Base-by-base conservation (phyloP, 1,140 invertebrate species). In the Arion vulgaris region DNA sequence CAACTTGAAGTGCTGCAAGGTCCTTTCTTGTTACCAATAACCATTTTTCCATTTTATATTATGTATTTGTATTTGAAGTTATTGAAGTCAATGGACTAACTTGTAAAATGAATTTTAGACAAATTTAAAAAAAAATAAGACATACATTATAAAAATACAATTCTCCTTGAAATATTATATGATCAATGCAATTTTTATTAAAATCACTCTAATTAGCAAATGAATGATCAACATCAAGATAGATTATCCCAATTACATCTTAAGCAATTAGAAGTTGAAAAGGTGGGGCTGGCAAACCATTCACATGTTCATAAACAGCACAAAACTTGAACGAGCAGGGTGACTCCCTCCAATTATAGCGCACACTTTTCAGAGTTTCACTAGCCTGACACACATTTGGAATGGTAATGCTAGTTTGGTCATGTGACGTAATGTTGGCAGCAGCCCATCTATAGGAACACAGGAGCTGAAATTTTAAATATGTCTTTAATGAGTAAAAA, bases 321-420 rank as follows among this genome's bases (percentile, higher is more conserved):
- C 87, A 88, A 32, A 84, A 74, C 66, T 84, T 85, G 23, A 86
- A 66, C 0, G 38, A n/a, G 77, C 87, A 88, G 1, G 87, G 87
- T 72, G 81, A 84, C 28, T 83, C 79, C 49, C 80, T 71, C 87
- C 87, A 88, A 0, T 81, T 84, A 73, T 88, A 88, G 57, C 87
- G 75, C 1, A 88, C 51, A 26, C 83, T 84, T 53, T 72, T 62
- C 32, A 85, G 17, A 66, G 5, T 2, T 32, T 82, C 71, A 38
- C 49, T 38, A 28, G 45, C 17, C n/a, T 72, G 38, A 69, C 85
- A 86, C 23, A 41, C 57, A 23, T 36, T 80, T 19, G 66, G 41
- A n/a, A 89, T 53, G 5, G 83, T 85, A 32, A 89, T 82, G n/a
- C 69, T 57, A 0, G 83, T 79, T 9, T 32, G 51, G 36, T 84